Percentiles rank a stretch among this genome's conserved stretches.
These are phyloP conservation scores for Cyphomyrus discorhynchus DNA, from an alignment of 2,113 vertebrate species.

Conservation along the genomic window DNA sequence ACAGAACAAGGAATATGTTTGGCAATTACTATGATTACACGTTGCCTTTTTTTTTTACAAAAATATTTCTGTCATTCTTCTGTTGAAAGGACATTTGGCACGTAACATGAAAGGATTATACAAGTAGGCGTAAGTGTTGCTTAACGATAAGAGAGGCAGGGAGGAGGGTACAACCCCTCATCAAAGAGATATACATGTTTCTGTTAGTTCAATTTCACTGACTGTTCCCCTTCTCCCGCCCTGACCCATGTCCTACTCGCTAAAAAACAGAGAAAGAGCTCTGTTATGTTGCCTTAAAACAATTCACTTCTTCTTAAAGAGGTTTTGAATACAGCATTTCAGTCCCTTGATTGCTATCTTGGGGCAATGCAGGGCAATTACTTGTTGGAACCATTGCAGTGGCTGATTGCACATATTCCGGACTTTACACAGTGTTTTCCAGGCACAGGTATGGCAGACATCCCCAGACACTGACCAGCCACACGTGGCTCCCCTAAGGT, in stretches of 20 bases:
- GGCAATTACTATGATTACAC: not conserved
- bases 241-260: not conserved
- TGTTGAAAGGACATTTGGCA: constrained; percentile 54
- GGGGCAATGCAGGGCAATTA: constrained; percentile 72
- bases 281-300: constrained; percentile 41
- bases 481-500: not conserved
- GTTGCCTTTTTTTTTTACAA: not conserved
- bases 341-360: constrained; percentile 78
- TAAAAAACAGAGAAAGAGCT: constrained; percentile 53
- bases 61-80: not conserved
- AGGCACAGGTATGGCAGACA: not conserved
- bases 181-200: constrained; percentile 69
- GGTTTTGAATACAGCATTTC: constrained; percentile 53
- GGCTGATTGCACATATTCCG: constrained; percentile 57
- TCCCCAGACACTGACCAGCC: not conserved
- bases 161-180: constrained; percentile 41
- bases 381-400: constrained; percentile 71
- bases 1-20: not conserved
- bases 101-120: constrained; percentile 62
- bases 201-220: constrained; percentile 62
- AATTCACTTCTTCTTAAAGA: constrained; percentile 35
- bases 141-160: constrained; percentile 59
- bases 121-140: constrained; percentile 58
- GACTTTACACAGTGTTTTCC: constrained; percentile 36
- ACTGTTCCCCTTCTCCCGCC: constrained; percentile 37